These are phyloP conservation scores for Bedellia somnulentella DNA, from an alignment of 2,888 invertebrate species.

Conservation along the genomic window DNA sequence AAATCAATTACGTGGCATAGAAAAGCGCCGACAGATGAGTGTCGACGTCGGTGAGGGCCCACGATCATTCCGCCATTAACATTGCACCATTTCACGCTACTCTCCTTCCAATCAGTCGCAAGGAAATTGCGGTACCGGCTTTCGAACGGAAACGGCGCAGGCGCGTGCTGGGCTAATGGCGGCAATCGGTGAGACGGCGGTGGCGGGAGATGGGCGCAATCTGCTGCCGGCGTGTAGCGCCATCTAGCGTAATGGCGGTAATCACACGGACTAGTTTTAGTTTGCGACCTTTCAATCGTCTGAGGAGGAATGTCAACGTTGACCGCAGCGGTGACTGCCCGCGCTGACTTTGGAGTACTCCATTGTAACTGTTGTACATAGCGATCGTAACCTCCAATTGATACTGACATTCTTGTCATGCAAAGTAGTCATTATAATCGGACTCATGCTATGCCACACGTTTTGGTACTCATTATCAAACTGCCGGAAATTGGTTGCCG, in stretches of 20 bases:
- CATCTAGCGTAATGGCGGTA: slow-evolving; percentile 22
- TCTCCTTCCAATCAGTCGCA: slow-evolving; percentile 15
- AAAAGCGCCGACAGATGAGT: slow-evolving; percentile 1
- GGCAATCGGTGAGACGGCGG: slow-evolving; percentile 28
- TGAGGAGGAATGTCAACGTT: slow-evolving; percentile 23
- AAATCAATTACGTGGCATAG: slow-evolving; percentile 4
- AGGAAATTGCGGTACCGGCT: slow-evolving; percentile 14
- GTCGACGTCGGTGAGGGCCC: not conserved
- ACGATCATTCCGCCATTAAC: slow-evolving; percentile 6
- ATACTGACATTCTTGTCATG: too few species aligned
- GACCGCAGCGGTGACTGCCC: slow-evolving; percentile 3
- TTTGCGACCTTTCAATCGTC: slow-evolving; percentile 26
- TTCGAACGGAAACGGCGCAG: slow-evolving; percentile 15
- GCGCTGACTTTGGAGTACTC: not conserved
- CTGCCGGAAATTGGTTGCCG: too few species aligned
- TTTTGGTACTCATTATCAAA: too few species aligned
- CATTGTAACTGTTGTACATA: not conserved
- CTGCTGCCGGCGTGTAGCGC: too few species aligned
- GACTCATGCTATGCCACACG: too few species aligned
- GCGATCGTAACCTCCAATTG: not conserved
- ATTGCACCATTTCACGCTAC: slow-evolving; percentile 20
- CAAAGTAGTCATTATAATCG: too few species aligned
- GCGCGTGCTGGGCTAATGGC: slow-evolving; percentile 18
- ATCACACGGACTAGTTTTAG: slow-evolving; percentile 21
- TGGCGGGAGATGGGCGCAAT: too few species aligned